These are phyloP conservation scores for Lasioglossum pauxillum DNA, from an alignment of 2,888 invertebrate genomes.

Conservation along the genomic window DNA sequence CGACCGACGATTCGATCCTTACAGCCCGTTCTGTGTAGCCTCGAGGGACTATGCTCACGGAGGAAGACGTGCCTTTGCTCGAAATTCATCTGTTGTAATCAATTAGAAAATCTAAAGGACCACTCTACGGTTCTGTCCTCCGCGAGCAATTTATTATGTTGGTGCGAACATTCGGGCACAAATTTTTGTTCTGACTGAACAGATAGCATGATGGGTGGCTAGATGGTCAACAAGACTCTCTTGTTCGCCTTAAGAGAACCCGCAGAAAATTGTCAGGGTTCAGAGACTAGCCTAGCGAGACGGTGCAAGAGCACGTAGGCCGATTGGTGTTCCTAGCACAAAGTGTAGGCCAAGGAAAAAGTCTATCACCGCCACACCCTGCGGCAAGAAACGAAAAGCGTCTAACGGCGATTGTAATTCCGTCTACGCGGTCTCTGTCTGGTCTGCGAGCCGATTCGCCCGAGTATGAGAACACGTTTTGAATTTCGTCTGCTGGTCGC, in stretches of 20 bases:
- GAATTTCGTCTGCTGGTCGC: background rate
- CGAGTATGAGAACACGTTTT: background rate
- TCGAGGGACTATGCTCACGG: background rate
- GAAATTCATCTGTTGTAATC: background rate
- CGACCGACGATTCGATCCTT: constrained; percentile 28
- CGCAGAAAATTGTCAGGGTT: background rate
- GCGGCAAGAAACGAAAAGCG: constrained; percentile 51
- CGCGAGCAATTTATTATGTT: background rate
- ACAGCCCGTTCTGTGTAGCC: background rate
- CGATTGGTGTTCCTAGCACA: constrained; percentile 15
- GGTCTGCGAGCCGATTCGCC: background rate
- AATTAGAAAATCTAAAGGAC: background rate
- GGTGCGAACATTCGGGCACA: too few species aligned
- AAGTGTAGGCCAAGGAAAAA: constrained; percentile 64
- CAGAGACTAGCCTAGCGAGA: background rate
- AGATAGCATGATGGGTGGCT: background rate
- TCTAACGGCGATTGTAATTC: constrained; percentile 12
- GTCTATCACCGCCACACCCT: constrained; percentile 68
- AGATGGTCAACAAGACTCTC: background rate
- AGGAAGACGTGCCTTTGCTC: too few species aligned
- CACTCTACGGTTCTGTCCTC: background rate
- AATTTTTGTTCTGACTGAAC: background rate
- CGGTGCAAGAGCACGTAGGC: background rate
- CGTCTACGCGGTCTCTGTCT: background rate
- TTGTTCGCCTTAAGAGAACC: background rate